phyloP scores from a whole-genome alignment of 2,113 vertebrate genomes.

The Montifringilla adamsi region DNA sequence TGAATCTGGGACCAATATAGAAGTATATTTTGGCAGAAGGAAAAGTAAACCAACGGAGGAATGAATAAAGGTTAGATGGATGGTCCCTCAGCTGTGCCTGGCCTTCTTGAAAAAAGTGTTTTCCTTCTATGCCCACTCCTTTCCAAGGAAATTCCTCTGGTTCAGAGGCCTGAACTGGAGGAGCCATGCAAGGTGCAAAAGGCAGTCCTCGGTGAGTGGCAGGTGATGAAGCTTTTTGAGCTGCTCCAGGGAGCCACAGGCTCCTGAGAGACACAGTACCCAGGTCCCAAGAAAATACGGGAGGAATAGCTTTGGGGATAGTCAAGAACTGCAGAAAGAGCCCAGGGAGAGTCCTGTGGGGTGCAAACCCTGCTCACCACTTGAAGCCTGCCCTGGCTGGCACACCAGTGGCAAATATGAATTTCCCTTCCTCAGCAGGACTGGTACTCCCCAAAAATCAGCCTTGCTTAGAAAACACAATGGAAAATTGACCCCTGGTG shows the following conservation, averaged over 20 bases:
- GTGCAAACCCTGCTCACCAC: not conserved
- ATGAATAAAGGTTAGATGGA: not conserved
- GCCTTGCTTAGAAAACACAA: not conserved
- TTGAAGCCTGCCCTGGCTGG: not conserved
- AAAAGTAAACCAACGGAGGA: not conserved
- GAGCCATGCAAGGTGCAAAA: not conserved
- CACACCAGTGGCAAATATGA: not conserved
- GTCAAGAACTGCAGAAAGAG: not conserved
- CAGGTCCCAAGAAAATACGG: not conserved
- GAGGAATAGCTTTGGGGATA: not conserved
- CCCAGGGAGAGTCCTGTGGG: not conserved
- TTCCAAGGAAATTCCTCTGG: not conserved
- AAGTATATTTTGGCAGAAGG: not conserved
- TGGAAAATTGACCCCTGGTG: not conserved
- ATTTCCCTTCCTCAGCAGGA: not conserved
- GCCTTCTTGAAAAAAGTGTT: not conserved
- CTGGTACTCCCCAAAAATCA: not conserved
- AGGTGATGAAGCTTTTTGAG: not conserved
- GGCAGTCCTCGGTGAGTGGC: not conserved
- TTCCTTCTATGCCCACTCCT: not conserved
- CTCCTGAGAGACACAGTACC: not conserved
- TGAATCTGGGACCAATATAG: not conserved
- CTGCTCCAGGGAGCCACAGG: not conserved
- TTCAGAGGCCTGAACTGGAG: not conserved
- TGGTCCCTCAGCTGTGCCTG: not conserved